Evolutionary conservation across 1,140 invertebrate species (phyloP), one percentile per base, ranked within the genome.

Genomic region (Drosophila lacertosa): DNA sequence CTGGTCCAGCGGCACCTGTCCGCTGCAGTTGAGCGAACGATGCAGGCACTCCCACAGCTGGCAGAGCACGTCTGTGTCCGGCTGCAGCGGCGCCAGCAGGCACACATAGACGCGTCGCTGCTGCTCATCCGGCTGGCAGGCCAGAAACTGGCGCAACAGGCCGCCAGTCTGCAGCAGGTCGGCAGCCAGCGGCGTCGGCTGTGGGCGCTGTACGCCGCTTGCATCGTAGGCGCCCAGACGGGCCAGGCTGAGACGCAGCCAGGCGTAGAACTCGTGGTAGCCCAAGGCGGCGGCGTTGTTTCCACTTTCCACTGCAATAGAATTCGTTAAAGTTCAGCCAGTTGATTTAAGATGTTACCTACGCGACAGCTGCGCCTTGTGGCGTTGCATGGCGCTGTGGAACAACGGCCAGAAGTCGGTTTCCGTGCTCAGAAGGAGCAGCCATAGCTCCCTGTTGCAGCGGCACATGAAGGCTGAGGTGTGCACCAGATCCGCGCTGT

Each of bases 31-130:
- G 0, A 91, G 70, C 24, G 74, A 84, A 7, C 89, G 89, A 53
- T 91, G 86, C 63, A 91, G 67, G 40, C 79, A 76, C 68, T 91
- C 91, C 91, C 91, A 91, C 6, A 91, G 54, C 44, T 86, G 66
- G 44, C 89, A 83, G 2, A 89, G 40, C 26, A 90, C 82, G 22
- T 80, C 77, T 4, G 74, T 48, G 9, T 84, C 80, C 26, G 81
- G 74, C 7, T 89, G 48, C 24, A 90, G 51, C 2, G 91, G 89
- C 0, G 74, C 78, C 24, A 90, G 22, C 1, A 90, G 44, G 2
- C 74, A 65, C 0, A 91, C 22, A 22, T 80, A 86, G 7, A 90
- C 68, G 1, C 91, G 74, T 3, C 78, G 75, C 20, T 90, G 86
- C 62, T 90, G 82, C 58, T 91, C 91, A 20, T 72, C 71, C 32